phyloP scores from a whole-genome alignment of 1,140 invertebrate species.

The Scaptodrosophila lebanonensis region DNA sequence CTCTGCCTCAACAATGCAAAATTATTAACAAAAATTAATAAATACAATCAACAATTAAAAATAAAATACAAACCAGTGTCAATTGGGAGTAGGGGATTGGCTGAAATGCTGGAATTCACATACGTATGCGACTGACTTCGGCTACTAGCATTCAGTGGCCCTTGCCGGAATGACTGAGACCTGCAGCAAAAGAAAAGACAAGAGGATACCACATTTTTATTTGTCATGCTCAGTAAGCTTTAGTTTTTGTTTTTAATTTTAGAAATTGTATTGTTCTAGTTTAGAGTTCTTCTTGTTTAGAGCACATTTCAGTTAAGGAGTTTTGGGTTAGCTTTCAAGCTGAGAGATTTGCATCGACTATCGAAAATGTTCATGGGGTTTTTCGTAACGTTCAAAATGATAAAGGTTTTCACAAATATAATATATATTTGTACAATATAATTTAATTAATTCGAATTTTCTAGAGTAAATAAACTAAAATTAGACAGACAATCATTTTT shows the following conservation, averaged over 20 bases:
- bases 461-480: no score
- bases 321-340: constrained; percentile 8
- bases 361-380: no score
- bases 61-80: constrained; percentile 81
- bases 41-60: constrained; percentile 25
- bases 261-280: constrained; percentile 22
- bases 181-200: constrained; percentile 86
- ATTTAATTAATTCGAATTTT: no score
- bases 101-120: constrained; percentile 87
- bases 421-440: no score
- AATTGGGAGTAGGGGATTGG: constrained; percentile 89
- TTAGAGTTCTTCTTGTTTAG: constrained; percentile 17
- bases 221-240: constrained; percentile 58
- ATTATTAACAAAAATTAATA: constrained; percentile 12
- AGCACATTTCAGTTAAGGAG: constrained; percentile 7
- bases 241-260: constrained; percentile 38
- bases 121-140: constrained; percentile 78
- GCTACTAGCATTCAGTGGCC: constrained; percentile 79
- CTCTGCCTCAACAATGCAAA: not conserved
- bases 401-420: no score
- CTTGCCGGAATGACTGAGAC: constrained; percentile 90
- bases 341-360: no score
- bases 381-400: no score
- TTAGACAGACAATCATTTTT: no score
- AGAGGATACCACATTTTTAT: constrained; percentile 79